phyloP scores from a whole-genome alignment of 92 coral and sea anemone species.

The Actinernus sp. region DNA sequence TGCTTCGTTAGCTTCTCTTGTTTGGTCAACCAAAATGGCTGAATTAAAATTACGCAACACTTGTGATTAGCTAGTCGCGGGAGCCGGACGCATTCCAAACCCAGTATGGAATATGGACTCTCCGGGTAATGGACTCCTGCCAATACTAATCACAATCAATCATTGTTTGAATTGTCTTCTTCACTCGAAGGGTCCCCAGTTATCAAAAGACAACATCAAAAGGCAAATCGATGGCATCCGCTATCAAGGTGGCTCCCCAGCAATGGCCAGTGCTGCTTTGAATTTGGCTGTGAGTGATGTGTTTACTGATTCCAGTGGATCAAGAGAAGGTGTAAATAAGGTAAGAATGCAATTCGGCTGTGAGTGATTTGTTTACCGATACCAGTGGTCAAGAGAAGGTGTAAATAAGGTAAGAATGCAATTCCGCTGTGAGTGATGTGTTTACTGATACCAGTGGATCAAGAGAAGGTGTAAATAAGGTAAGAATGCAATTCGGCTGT shows the following conservation, averaged over 20 bases:
- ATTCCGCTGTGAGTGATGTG: constrained; percentile 29
- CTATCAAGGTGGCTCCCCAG: constrained; percentile 39
- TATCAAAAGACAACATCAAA: not conserved
- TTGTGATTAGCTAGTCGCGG: too few species aligned
- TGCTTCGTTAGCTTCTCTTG: too few species aligned
- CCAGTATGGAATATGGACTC: too few species aligned
- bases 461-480: constrained; percentile 58
- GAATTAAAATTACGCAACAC: too few species aligned
- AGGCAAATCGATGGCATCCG: constrained; percentile 24
- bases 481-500: constrained; percentile 14
- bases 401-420: too few species aligned
- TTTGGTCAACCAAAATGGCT: too few species aligned
- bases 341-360: constrained; percentile 29
- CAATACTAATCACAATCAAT: too few species aligned
- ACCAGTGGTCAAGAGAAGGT: too few species aligned
- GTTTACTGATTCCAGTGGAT: constrained; percentile 45
- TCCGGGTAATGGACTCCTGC: too few species aligned
- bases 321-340: constrained; percentile 58
- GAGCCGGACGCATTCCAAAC: too few species aligned
- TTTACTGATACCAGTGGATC: constrained; percentile 53
- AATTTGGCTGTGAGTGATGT: constrained; percentile 32
- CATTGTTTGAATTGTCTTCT: too few species aligned
- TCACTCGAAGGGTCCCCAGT: constrained; percentile 1
- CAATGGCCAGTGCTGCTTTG: constrained; percentile 35
- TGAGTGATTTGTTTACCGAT: too few species aligned